Conservation (phyloP, 2,797 vertebrate species). For the Rallus crepitans region DNA sequence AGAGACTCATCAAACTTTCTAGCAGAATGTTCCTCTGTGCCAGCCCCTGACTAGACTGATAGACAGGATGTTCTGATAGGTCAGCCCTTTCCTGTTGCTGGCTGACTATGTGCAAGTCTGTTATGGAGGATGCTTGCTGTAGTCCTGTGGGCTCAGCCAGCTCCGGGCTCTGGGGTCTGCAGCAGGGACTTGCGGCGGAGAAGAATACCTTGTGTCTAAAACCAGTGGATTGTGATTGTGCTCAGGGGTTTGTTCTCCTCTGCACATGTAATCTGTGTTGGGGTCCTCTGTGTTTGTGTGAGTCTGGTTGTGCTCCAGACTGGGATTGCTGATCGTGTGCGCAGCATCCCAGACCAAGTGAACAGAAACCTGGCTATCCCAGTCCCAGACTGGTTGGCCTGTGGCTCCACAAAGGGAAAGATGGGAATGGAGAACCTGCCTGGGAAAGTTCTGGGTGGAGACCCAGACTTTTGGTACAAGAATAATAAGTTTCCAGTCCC, state of each 20-base stretch:
- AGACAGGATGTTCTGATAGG: conserved; percentile 10
- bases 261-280: background rate
- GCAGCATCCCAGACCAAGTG: background rate
- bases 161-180: conserved; percentile 1
- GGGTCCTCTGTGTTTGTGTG: background rate
- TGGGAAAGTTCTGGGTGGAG: conserved; percentile 6
- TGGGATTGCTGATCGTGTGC: background rate
- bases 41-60: background rate
- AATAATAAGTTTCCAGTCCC: conserved; percentile 29
- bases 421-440: background rate
- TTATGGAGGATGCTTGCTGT: background rate
- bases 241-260: background rate
- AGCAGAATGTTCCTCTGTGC: background rate
- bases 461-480: background rate
- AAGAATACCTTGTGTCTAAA: conserved; percentile 1
- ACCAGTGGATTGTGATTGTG: background rate
- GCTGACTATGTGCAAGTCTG: background rate
- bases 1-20: conserved; percentile 26
- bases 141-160: background rate
- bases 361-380: background rate
- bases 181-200: background rate
- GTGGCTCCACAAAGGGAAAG: background rate
- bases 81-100: conserved; percentile 48
- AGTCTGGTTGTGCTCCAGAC: background rate
- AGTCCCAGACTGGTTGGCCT: background rate